These are phyloP conservation scores for Aegithalos caudatus DNA, from an alignment of 2,113 vertebrate species.

Conservation along the genomic window DNA sequence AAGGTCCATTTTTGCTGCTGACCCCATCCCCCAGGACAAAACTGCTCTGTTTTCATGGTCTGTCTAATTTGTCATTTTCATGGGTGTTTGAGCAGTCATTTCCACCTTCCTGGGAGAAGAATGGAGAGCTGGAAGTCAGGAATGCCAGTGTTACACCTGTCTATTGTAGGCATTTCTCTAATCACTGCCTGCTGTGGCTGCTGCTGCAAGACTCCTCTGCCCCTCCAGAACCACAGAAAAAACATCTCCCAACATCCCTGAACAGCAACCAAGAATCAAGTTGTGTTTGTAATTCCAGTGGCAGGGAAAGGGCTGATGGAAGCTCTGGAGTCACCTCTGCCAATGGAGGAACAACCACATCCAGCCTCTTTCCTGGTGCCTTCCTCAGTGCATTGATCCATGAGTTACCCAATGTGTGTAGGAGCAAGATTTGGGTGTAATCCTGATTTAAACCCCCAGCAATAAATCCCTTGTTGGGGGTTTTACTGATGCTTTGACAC, in stretches of 20 bases:
- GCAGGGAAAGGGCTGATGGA: background rate
- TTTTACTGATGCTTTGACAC: background rate
- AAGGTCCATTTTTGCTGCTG: background rate
- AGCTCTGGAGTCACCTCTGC: background rate
- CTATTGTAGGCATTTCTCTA: background rate
- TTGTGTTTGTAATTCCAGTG: background rate
- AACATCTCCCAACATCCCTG: background rate
- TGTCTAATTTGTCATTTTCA: background rate
- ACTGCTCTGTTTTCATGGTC: background rate
- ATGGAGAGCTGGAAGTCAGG: background rate
- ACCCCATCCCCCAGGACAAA: background rate
- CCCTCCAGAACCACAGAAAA: background rate
- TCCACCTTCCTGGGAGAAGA: background rate
- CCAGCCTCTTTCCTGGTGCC: background rate
- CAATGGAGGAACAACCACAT: accelerated
- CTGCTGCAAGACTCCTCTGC: background rate
- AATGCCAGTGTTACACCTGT: background rate
- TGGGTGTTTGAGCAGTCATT: background rate
- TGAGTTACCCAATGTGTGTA: background rate
- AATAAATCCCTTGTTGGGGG: background rate
- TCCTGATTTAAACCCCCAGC: background rate
- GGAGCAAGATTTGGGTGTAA: background rate
- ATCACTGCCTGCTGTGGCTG: background rate
- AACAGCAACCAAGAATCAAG: background rate
- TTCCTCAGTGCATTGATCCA: background rate